Conservation (phyloP, 2,797 vertebrate genomes). For the Vultur gryphus region DNA sequence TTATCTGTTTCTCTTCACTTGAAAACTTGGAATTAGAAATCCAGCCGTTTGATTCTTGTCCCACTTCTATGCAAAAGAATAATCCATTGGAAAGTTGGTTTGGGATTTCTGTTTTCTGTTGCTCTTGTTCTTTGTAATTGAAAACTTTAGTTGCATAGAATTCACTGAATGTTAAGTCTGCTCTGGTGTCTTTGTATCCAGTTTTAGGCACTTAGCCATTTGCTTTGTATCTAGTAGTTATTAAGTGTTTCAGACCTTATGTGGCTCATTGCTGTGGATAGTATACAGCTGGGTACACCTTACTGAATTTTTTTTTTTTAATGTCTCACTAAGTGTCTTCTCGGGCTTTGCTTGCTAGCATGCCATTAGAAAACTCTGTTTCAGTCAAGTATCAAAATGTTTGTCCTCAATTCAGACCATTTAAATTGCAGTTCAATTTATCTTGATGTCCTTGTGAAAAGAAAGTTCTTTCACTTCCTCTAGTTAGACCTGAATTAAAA, state of each 20-base stretch:
- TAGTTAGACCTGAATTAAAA: not conserved
- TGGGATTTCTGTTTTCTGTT: not conserved
- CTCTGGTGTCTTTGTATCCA: not conserved
- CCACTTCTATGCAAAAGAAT: not conserved
- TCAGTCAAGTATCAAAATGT: not conserved
- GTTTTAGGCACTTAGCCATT: not conserved
- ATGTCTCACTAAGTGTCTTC: not conserved
- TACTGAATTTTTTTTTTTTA: not conserved
- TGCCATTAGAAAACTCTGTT: not conserved
- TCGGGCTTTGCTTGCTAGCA: not conserved
- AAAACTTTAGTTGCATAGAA: not conserved
- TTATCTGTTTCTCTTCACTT: not conserved
- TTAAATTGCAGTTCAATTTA: not conserved
- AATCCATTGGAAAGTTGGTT: not conserved
- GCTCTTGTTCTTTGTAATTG: not conserved
- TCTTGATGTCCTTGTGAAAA: not conserved
- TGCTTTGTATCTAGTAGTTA: not conserved
- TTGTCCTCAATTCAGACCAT: not conserved
- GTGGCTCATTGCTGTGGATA: accelerated
- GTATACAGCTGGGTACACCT: not conserved
- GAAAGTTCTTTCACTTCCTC: not conserved
- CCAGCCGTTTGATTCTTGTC: not conserved
- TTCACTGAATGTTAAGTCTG: not conserved
- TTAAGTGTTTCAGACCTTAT: not conserved
- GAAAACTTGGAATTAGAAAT: not conserved